These are phyloP conservation scores for Leucophenga montana DNA, from an alignment of 2,888 invertebrate genomes.

Conservation along the genomic window DNA sequence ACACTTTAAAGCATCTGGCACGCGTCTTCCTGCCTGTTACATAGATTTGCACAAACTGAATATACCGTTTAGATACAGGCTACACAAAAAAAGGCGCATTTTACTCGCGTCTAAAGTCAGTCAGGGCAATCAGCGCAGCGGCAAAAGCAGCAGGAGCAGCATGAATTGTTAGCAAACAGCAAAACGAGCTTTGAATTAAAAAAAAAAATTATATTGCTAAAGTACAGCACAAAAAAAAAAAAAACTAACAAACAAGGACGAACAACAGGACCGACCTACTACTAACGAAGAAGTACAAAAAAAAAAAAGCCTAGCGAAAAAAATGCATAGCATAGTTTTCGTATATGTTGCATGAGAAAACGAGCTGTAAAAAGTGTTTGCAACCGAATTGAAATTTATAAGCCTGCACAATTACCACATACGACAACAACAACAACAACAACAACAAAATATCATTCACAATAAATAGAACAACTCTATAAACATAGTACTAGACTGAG, in stretches of 20 bases:
- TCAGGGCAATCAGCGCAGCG: conserved; percentile 11
- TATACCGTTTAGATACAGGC: too few relatives aligned
- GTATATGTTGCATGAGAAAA: neutral
- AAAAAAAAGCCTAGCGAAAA: neutral
- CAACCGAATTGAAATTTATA: conserved; percentile 18
- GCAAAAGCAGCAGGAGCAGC: too few relatives aligned
- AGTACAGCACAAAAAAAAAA: neutral
- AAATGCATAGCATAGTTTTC: conserved; percentile 7
- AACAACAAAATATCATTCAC: neutral
- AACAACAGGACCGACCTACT: neutral
- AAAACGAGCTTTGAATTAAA: neutral
- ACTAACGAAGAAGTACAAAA: neutral
- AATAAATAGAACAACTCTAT: too few relatives aligned
- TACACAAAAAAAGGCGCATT: neutral
- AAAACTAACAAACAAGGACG: neutral
- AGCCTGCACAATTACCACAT: conserved; percentile 24
- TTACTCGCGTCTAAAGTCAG: neutral
- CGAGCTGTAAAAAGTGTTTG: neutral
- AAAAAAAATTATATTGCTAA: neutral
- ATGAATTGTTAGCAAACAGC: conserved; percentile 4
- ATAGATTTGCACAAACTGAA: too few relatives aligned
- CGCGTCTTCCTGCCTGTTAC: too few relatives aligned
- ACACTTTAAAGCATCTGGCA: too few relatives aligned
- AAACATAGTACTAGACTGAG: too few relatives aligned
- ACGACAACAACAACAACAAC: conserved; percentile 13